Percentiles rank a stretch among this genome's conserved stretches.
phyloP scores from a whole-genome alignment of 1,140 invertebrate genomes.

The Platorchestia sp. region DNA sequence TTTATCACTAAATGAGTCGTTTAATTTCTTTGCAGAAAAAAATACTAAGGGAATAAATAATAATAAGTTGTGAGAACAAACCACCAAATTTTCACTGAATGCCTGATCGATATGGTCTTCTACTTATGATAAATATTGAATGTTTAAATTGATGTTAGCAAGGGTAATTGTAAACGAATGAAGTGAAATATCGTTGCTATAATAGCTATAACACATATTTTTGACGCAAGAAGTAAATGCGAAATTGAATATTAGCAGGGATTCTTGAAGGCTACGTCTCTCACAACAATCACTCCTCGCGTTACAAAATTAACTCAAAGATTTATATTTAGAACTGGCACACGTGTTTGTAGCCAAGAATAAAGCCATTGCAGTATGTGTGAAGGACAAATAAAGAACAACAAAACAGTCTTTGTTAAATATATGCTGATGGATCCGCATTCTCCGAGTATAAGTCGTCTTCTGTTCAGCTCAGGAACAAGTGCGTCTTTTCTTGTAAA shows the following conservation, averaged over 20 bases:
- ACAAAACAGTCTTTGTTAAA: neutral
- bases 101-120: too few relatives aligned
- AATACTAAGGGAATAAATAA: too few relatives aligned
- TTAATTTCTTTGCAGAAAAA: too few relatives aligned
- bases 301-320: neutral
- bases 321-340: neutral
- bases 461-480: neutral
- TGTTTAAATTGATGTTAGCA: neutral
- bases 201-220: neutral
- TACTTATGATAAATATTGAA: too few relatives aligned
- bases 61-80: too few relatives aligned
- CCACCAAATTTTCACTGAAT: too few relatives aligned
- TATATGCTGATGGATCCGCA: slow-evolving; percentile 2
- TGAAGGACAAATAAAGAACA: neutral
- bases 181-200: neutral
- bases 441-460: slow-evolving; percentile 8
- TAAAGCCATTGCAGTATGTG: neutral
- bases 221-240: neutral
- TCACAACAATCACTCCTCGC: neutral
- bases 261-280: neutral
- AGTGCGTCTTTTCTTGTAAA: neutral
- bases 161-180: neutral
- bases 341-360: neutral
- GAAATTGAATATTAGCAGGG: neutral
- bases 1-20: too few relatives aligned